Evolutionary conservation across 2,113 vertebrate species (phyloP).

Genomic region (Anas platyrhynchos): DNA sequence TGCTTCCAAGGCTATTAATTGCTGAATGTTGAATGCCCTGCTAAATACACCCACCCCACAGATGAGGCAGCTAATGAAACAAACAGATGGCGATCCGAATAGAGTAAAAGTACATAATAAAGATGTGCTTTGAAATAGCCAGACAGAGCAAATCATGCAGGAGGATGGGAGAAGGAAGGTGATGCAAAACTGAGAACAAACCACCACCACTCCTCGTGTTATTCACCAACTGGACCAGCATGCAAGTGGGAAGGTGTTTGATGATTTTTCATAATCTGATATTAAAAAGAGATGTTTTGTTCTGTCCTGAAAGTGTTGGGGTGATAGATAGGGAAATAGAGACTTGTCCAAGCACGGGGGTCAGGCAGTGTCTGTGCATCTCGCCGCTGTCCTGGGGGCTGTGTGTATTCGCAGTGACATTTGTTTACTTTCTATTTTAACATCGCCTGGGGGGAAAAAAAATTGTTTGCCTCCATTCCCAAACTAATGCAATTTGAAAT

Average conservation of each 20-base stretch:
- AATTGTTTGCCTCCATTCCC: slow-evolving; percentile 5
- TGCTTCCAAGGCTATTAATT: slow-evolving; percentile 16
- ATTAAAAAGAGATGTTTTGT: not conserved
- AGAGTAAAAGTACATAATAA: not conserved
- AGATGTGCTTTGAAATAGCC: slow-evolving; percentile 18
- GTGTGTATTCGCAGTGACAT: not conserved
- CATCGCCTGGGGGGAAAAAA: not conserved
- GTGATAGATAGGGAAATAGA: not conserved
- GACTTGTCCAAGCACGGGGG: not conserved
- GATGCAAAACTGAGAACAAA: not conserved
- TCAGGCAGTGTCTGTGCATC: not conserved
- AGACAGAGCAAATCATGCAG: not conserved
- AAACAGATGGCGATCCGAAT: slow-evolving; percentile 32
- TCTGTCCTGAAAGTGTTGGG: not conserved
- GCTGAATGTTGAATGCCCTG: slow-evolving; percentile 17
- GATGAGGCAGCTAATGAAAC: slow-evolving; percentile 5
- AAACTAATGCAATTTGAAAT: slow-evolving; percentile 12
- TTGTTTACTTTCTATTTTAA: slow-evolving; percentile 50
- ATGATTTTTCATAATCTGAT: not conserved
- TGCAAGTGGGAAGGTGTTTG: not conserved
- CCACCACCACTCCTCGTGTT: not conserved
- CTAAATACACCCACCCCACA: not conserved
- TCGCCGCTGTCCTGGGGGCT: not conserved
- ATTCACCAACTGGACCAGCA: not conserved
- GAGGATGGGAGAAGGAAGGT: not conserved